A percentile compares a stretch with the other conserved stretches of the same genome.
Conservation (phyloP, 2,888 invertebrate species). For the Acanthosoma haemorrhoidale region DNA sequence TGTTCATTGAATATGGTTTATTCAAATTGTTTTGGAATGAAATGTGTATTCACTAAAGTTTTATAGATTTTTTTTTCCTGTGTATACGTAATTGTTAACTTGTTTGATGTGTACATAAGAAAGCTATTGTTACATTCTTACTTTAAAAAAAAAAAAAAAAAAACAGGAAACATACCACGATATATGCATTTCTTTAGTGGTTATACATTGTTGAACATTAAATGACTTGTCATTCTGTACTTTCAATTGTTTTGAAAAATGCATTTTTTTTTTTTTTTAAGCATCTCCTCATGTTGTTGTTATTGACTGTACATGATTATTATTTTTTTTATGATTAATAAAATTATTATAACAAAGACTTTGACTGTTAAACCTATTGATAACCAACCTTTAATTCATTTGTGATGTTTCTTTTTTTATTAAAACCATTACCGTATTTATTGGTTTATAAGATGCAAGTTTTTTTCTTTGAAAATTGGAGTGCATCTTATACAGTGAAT, state of each 20-base stretch:
- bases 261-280: background rate
- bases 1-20: background rate
- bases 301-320: background rate
- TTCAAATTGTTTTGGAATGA: background rate
- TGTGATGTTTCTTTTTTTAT: background rate
- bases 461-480: no score
- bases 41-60: no score
- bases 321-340: conserved; percentile 4
- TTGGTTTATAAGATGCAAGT: no score
- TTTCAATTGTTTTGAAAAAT: background rate
- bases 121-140: background rate
- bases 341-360: background rate
- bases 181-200: background rate
- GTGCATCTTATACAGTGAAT: no score
- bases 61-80: background rate
- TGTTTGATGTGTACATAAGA: background rate
- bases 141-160: background rate
- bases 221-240: background rate
- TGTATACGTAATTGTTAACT: background rate
- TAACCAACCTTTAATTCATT: background rate
- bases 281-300: background rate
- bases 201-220: background rate
- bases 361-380: background rate
- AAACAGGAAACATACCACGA: background rate
- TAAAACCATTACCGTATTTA: no score